Evolutionary conservation across 2,113 vertebrate genomes (phyloP).

Genomic region (Neolamprologus ventralis): DNA sequence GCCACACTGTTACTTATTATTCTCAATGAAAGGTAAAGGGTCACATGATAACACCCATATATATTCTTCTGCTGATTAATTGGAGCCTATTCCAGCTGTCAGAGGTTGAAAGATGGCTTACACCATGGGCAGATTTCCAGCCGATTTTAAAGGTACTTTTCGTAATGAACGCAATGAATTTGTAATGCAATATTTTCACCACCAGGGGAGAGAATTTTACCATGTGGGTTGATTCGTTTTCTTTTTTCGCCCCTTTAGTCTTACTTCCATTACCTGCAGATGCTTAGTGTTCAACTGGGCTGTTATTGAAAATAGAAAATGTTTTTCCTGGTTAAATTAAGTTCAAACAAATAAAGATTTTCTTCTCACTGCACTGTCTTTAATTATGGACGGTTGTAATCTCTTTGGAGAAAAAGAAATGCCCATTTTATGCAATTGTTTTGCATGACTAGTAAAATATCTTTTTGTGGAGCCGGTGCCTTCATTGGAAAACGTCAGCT

Average conservation of each 20-base stretch:
- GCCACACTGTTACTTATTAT: rapidly evolving
- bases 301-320: neutral
- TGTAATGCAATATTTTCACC: neutral
- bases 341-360: neutral
- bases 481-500: neutral
- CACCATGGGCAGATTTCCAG: neutral
- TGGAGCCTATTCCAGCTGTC: neutral
- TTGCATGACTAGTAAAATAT: rapidly evolving
- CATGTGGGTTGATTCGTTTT: rapidly evolving
- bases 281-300: neutral
- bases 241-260: neutral
- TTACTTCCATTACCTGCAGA: neutral
- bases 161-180: neutral
- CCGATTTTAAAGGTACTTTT: neutral
- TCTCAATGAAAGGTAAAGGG: neutral
- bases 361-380: neutral
- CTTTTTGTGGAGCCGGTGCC: neutral
- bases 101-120: neutral
- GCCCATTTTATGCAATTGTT: rapidly evolving
- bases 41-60: neutral
- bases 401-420: neutral
- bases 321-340: neutral
- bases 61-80: neutral
- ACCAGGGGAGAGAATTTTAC: neutral
- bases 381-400: rapidly evolving